A percentile compares a stretch with the other conserved stretches of the same genome.
phyloP scores from a whole-genome alignment of 1,140 invertebrate species.

The Helicoverpa zea region DNA sequence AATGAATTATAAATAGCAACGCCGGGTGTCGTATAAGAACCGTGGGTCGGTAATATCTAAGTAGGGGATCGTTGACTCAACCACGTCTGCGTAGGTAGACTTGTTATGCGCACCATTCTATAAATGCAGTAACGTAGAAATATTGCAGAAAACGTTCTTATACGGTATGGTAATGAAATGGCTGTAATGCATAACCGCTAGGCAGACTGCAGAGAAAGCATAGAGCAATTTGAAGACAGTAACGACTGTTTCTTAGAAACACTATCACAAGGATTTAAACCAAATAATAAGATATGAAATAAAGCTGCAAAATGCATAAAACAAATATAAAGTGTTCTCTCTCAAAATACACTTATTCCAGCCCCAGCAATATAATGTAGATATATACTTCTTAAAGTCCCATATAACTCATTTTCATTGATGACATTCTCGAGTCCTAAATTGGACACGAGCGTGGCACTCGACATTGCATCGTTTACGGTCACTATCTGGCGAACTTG shows the following conservation, averaged over 20 bases:
- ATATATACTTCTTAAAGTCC: background rate
- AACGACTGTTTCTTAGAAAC: background rate
- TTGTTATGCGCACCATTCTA: constrained; percentile 48
- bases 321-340: background rate
- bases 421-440: background rate
- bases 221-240: constrained; percentile 17
- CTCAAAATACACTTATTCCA: background rate
- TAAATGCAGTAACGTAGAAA: constrained; percentile 28
- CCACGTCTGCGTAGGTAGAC: constrained; percentile 56
- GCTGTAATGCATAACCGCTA: constrained; percentile 23
- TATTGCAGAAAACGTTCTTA: constrained; percentile 38
- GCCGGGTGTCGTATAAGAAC: constrained; percentile 55
- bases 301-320: background rate
- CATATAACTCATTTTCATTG: background rate
- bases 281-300: background rate
- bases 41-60: constrained; percentile 50
- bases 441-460: constrained; percentile 20
- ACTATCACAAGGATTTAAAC: background rate
- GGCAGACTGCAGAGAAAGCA: constrained; percentile 10
- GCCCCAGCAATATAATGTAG: background rate
- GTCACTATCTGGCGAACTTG: constrained; percentile 24
- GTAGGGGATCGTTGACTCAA: constrained; percentile 61
- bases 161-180: constrained; percentile 46
- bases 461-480: constrained; percentile 25
- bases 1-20: constrained; percentile 49